A percentile compares a stretch with the other conserved stretches of the same genome.
phyloP scores from a whole-genome alignment of 2,888 invertebrate genomes.

The Troglohyphantes excavatus region DNA sequence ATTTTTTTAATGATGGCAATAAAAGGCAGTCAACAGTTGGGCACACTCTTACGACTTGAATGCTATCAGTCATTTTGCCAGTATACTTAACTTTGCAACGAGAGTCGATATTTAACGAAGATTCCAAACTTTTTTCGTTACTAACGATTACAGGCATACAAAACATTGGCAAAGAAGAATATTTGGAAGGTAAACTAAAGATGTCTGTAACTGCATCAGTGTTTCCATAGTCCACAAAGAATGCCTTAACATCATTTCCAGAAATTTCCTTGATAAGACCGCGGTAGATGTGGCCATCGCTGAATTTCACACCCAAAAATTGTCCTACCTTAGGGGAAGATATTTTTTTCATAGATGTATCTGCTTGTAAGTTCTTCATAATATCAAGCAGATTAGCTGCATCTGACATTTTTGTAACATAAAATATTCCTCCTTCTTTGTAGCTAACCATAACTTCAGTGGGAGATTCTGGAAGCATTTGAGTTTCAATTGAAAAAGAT shows the following conservation, averaged over 20 bases:
- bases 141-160: not conserved
- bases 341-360: not conserved
- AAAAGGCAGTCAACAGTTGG: not conserved
- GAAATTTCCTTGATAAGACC: slow-evolving; percentile 16
- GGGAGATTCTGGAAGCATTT: not conserved
- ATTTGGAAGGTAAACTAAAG: slow-evolving; percentile 15
- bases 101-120: not conserved
- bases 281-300: slow-evolving; percentile 34
- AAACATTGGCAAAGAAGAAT: slow-evolving; percentile 16
- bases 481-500: not conserved
- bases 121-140: not conserved
- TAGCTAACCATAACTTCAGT: slow-evolving; percentile 11
- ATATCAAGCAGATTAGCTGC: not conserved
- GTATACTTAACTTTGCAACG: slow-evolving; percentile 6
- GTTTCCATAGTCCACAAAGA: slow-evolving; percentile 67
- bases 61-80: not conserved
- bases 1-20: not conserved
- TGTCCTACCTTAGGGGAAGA: slow-evolving; percentile 32
- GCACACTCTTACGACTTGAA: slow-evolving; percentile 23
- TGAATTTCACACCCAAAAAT: slow-evolving; percentile 29
- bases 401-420: slow-evolving; percentile 36
- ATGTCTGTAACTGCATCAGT: slow-evolving; percentile 25
- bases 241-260: slow-evolving; percentile 19
- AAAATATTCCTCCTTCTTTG: not conserved
- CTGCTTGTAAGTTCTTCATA: not conserved